Conservation (phyloP, 2,888 invertebrate species). For the Flabesymbios commensalis region DNA sequence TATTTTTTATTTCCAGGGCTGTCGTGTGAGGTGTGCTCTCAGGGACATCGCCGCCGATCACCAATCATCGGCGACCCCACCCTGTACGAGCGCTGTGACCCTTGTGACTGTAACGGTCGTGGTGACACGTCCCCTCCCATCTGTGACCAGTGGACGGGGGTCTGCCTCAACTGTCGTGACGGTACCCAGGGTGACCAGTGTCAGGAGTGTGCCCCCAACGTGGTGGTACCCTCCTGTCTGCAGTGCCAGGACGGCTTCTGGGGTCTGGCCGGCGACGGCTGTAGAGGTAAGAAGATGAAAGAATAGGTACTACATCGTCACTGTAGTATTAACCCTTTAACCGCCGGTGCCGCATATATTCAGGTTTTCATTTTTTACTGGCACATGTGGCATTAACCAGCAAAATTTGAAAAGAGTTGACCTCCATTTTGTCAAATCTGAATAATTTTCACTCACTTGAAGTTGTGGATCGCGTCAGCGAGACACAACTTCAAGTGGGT, state of each 20-base stretch:
- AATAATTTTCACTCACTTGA: too few relatives aligned
- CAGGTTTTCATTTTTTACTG: too few relatives aligned
- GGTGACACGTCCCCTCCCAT: constrained; percentile 28
- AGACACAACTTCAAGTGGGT: too few relatives aligned
- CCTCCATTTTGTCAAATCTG: too few relatives aligned
- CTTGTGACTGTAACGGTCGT: constrained; percentile 37
- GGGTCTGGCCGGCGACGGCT: constrained; percentile 38
- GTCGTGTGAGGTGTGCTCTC: constrained; percentile 41
- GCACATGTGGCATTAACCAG: neutral
- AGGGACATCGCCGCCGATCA: constrained; percentile 26
- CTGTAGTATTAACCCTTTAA: too few relatives aligned
- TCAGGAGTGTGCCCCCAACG: constrained; percentile 35
- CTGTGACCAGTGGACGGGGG: constrained; percentile 33
- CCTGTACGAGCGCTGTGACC: constrained; percentile 31
- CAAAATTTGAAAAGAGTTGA: too few relatives aligned
- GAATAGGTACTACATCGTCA: neutral
- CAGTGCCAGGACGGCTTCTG: constrained; percentile 35
- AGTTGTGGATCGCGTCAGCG: too few relatives aligned
- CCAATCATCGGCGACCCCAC: constrained; percentile 1
- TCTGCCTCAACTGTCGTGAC: constrained; percentile 43
- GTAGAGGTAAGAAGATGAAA: constrained; percentile 32
- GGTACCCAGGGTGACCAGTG: constrained; percentile 40
- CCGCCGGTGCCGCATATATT: too few relatives aligned
- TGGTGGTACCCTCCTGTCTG: constrained; percentile 28
- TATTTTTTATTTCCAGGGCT: constrained; percentile 32